Evolutionary conservation across 2,888 invertebrate species (phyloP).

Genomic region (Ophioninae sp.): DNA sequence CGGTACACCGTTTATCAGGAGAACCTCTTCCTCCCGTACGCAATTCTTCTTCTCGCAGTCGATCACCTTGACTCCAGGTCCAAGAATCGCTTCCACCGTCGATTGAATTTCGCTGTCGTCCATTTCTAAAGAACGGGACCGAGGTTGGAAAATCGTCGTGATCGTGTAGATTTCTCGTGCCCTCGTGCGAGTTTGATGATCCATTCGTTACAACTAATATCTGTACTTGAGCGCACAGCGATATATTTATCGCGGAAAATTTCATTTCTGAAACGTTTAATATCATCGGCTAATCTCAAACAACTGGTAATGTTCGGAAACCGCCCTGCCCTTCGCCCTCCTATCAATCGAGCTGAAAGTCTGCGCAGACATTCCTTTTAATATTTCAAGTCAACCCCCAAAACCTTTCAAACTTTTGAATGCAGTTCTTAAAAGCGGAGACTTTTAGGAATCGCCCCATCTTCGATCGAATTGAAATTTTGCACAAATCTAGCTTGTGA

Average conservation of each 20-base stretch:
- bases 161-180: constrained; percentile 5
- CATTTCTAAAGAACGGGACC: constrained; percentile 80
- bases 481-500: too few relatives aligned
- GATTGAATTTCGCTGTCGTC: constrained; percentile 89
- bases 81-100: constrained; percentile 88
- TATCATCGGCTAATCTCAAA: neutral
- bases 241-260: neutral
- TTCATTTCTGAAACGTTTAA: neutral
- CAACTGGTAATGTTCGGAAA: too few relatives aligned
- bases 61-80: constrained; percentile 87
- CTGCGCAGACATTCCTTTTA: too few relatives aligned
- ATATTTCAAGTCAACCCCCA: too few relatives aligned
- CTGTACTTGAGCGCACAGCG: neutral
- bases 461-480: too few relatives aligned
- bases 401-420: too few relatives aligned
- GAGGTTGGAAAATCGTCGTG: neutral
- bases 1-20: constrained; percentile 87
- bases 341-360: too few relatives aligned
- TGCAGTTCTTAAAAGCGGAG: too few relatives aligned
- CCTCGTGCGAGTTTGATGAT: constrained; percentile 60
- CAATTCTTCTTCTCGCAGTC: constrained; percentile 89
- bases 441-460: too few relatives aligned
- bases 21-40: constrained; percentile 87
- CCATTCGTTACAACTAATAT: neutral
- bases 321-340: too few relatives aligned